These are phyloP conservation scores for Anomalospiza imberbis DNA, from an alignment of 2,797 vertebrate species.

Conservation along the genomic window DNA sequence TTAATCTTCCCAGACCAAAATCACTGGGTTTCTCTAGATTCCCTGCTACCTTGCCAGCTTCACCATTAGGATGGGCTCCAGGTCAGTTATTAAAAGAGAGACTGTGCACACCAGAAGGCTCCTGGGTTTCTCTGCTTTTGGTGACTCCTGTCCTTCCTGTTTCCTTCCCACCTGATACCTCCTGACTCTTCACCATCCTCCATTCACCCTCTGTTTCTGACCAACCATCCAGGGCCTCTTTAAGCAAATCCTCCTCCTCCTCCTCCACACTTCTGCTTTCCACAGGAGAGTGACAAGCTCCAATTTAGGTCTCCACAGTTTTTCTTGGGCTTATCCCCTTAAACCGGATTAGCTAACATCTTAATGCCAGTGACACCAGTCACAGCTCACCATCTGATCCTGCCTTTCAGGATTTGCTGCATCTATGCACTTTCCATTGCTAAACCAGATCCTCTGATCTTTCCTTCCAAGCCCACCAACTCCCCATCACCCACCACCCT, in stretches of 20 bases:
- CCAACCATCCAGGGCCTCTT: not conserved
- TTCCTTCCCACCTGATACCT: not conserved
- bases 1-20: slow-evolving; percentile 15
- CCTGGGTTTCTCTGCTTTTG: not conserved
- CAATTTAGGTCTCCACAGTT: slow-evolving; percentile 66
- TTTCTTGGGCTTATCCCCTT: slow-evolving; percentile 63
- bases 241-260: slow-evolving; percentile 11
- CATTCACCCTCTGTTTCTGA: not conserved
- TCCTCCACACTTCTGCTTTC: slow-evolving; percentile 20
- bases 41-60: not conserved
- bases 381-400: slow-evolving; percentile 64
- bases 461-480: not conserved
- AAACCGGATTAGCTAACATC: slow-evolving; percentile 56
- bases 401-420: slow-evolving; percentile 65
- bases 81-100: not conserved
- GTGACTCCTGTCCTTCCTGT: not conserved
- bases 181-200: not conserved
- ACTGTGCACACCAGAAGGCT: not conserved
- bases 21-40: not conserved
- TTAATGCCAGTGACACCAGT: slow-evolving; percentile 64
- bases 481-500: not conserved
- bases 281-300: slow-evolving; percentile 54
- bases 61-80: not conserved
- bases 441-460: slow-evolving; percentile 49
- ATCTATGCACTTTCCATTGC: slow-evolving; percentile 17